These are phyloP conservation scores for Rhinatrema bivittatum DNA, from an alignment of 2,797 vertebrate genomes.

Conservation along the genomic window DNA sequence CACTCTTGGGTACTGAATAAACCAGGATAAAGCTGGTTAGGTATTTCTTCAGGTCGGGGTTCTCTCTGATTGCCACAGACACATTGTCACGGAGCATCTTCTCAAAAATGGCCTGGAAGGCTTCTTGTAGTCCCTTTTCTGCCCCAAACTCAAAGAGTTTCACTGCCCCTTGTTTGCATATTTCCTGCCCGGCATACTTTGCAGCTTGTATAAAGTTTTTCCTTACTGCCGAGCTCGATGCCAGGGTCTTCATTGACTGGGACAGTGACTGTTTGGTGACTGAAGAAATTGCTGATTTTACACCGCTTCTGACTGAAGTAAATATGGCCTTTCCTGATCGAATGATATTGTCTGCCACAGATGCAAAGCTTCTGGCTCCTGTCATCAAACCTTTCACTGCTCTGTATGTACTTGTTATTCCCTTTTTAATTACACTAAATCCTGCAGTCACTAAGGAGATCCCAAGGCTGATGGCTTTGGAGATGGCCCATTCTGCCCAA, in stretches of 20 bases:
- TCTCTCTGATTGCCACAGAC: neutral
- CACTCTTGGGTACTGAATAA: neutral
- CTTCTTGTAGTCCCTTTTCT: neutral
- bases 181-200: neutral
- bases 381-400: conserved; percentile 6
- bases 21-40: neutral
- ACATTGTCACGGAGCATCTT: neutral
- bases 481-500: conserved; percentile 25
- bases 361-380: conserved; percentile 10
- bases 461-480: conserved; percentile 20
- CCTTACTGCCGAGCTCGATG: neutral
- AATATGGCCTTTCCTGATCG: conserved; percentile 4
- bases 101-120: neutral
- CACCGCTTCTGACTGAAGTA: neutral
- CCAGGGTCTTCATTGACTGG: neutral
- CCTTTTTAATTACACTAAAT: neutral
- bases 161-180: neutral
- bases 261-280: neutral
- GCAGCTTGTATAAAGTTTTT: neutral
- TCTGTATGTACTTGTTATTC: neutral
- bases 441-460: conserved; percentile 16
- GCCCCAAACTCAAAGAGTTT: neutral
- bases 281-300: neutral
- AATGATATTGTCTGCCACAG: conserved; percentile 4
- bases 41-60: neutral